These are phyloP conservation scores for Scatophagus argus DNA, from an alignment of 2,113 vertebrate genomes.

Conservation along the genomic window DNA sequence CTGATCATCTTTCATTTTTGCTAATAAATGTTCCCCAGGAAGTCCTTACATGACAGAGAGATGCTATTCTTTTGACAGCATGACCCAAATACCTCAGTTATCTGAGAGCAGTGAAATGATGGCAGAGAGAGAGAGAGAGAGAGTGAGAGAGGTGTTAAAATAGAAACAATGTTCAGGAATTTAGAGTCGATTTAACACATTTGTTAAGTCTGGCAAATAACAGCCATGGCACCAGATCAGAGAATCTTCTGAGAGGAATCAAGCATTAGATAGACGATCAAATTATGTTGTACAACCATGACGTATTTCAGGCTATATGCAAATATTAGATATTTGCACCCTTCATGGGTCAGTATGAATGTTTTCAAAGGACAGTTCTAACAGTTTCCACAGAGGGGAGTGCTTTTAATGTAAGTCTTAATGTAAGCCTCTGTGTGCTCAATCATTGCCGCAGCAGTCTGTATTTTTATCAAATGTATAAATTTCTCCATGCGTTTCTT, in stretches of 20 bases:
- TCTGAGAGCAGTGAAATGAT: slow-evolving; percentile 26
- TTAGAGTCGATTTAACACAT: slow-evolving; percentile 40
- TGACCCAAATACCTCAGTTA: slow-evolving; percentile 65
- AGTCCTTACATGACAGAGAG: slow-evolving; percentile 46
- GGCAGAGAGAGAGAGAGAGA: slow-evolving; percentile 10
- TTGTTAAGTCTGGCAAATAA: slow-evolving; percentile 58
- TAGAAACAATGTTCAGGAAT: slow-evolving; percentile 57
- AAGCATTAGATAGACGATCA: slow-evolving; percentile 45
- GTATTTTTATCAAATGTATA: not conserved
- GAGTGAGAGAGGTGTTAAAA: slow-evolving; percentile 39
- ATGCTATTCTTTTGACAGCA: slow-evolving; percentile 60
- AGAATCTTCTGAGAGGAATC: slow-evolving; percentile 52
- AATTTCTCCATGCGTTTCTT: slow-evolving; percentile 2
- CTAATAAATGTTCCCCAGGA: slow-evolving; percentile 46
- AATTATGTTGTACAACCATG: slow-evolving; percentile 45
- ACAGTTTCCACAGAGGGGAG: slow-evolving; percentile 36
- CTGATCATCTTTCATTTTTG: slow-evolving; percentile 58
- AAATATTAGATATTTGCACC: slow-evolving; percentile 51
- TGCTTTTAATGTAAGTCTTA: slow-evolving; percentile 29
- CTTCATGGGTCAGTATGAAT: slow-evolving; percentile 60
- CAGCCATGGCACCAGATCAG: slow-evolving; percentile 61
- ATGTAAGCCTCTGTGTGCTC: slow-evolving; percentile 24
- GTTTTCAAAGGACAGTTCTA: slow-evolving; percentile 38
- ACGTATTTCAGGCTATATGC: slow-evolving; percentile 70
- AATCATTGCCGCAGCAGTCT: slow-evolving; percentile 32